A percentile compares a stretch with the other conserved stretches of the same genome.
Evolutionary conservation across 2,888 invertebrate species (phyloP).

Genomic region (Dryococelus australis): DNA sequence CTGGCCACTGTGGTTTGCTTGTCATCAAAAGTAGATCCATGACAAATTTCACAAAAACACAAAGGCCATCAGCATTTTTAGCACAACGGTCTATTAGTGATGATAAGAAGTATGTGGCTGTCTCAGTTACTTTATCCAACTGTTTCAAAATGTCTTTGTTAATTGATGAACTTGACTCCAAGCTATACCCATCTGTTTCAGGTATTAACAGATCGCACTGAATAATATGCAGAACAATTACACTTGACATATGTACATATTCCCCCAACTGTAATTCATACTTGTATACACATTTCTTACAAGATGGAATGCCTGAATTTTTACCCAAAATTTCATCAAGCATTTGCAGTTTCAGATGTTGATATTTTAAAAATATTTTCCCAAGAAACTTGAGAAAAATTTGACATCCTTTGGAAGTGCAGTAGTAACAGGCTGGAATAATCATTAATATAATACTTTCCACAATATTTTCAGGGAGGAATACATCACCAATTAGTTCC

Average conservation of each 20-base stretch:
- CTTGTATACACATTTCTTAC: not conserved
- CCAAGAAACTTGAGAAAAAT: not conserved
- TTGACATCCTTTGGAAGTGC: not conserved
- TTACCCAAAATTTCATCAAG: not conserved
- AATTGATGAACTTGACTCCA: not conserved
- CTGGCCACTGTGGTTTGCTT: constrained; percentile 18
- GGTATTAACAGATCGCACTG: not conserved
- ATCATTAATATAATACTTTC: not conserved
- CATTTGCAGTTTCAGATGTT: not conserved
- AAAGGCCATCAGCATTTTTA: not conserved
- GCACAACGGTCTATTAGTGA: not conserved
- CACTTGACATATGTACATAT: not conserved
- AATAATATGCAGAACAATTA: not conserved
- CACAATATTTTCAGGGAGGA: not conserved
- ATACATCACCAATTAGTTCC: not conserved
- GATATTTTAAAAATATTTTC: not conserved
- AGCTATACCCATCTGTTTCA: not conserved
- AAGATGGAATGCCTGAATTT: not conserved
- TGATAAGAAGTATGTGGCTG: not conserved
- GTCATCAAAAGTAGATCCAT: not conserved
- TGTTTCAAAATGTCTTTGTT: not conserved
- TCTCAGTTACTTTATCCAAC: not conserved
- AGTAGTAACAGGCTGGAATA: not conserved
- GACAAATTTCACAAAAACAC: constrained; percentile 18
- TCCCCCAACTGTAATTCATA: not conserved